A percentile compares a stretch with the other conserved stretches of the same genome.
phyloP scores from a whole-genome alignment of 2,113 vertebrate species.

The Nesogale talazaci region DNA sequence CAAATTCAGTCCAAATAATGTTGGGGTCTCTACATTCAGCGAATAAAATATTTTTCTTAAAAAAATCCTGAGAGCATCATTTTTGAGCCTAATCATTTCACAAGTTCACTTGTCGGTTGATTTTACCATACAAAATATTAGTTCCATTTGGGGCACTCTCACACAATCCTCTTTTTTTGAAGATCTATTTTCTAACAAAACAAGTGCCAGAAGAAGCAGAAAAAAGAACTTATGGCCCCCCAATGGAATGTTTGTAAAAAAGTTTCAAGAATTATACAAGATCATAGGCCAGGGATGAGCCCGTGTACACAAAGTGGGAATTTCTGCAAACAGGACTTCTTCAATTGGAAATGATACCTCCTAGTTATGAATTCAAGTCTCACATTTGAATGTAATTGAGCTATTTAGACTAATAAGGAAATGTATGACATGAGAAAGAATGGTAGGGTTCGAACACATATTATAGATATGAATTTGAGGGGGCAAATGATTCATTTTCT shows the following conservation, averaged over 20 bases:
- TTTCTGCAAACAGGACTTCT: neutral
- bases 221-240: neutral
- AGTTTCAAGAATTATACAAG: constrained; percentile 4
- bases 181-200: neutral
- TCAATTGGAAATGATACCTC: constrained; percentile 12
- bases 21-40: neutral
- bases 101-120: neutral
- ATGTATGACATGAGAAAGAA: constrained; percentile 45
- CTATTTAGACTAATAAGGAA: constrained; percentile 29
- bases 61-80: neutral
- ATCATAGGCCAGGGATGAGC: neutral
- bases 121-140: constrained; percentile 30
- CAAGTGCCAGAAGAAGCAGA: constrained; percentile 39
- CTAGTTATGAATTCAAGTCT: constrained; percentile 33
- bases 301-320: neutral
- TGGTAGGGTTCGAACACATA: constrained; percentile 6
- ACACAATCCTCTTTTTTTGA: constrained; percentile 26
- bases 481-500: constrained; percentile 39
- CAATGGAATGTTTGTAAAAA: neutral
- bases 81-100: constrained; percentile 24
- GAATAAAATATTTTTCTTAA: neutral
- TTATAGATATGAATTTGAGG: neutral
- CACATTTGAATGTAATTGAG: neutral
- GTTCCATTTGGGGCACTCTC: constrained; percentile 7
- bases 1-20: constrained; percentile 17